Percentiles rank a stretch among this genome's conserved stretches.
These are phyloP conservation scores for Gnathonemus echidnorhynchus DNA, from an alignment of 2,113 vertebrate genomes.

Conservation along the genomic window DNA sequence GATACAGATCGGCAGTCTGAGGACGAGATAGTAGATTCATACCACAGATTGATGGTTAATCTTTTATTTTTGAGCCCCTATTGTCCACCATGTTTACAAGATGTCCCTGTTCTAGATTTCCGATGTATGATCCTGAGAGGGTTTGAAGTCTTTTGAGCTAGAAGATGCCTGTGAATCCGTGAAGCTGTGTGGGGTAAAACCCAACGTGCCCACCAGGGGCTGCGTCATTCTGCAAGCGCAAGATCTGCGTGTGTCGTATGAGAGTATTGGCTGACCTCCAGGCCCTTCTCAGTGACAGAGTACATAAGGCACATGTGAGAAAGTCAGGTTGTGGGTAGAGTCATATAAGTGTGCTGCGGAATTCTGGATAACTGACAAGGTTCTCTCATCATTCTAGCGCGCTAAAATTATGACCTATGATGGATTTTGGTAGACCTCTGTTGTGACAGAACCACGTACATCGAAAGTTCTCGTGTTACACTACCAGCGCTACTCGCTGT, in stretches of 20 bases:
- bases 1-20: neutral
- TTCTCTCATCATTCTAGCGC: neutral
- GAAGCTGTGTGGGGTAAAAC: neutral
- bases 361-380: neutral
- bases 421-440: neutral
- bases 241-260: neutral
- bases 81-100: neutral
- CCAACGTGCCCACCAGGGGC: neutral
- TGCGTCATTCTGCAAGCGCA: neutral
- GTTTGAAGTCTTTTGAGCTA: neutral
- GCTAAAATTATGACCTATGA: neutral
- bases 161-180: neutral
- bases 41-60: neutral
- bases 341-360: neutral
- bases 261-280: neutral
- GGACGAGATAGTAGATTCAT: neutral
- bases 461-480: neutral
- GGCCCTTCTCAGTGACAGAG: neutral
- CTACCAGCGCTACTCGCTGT: neutral
- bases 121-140: neutral
- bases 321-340: neutral
- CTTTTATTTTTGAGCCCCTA: constrained; percentile 10
- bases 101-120: constrained; percentile 6
- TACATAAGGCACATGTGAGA: neutral
- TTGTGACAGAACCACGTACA: neutral